Evolutionary conservation across 1,140 invertebrate genomes (phyloP).

Genomic region (Drosophila suzukii): DNA sequence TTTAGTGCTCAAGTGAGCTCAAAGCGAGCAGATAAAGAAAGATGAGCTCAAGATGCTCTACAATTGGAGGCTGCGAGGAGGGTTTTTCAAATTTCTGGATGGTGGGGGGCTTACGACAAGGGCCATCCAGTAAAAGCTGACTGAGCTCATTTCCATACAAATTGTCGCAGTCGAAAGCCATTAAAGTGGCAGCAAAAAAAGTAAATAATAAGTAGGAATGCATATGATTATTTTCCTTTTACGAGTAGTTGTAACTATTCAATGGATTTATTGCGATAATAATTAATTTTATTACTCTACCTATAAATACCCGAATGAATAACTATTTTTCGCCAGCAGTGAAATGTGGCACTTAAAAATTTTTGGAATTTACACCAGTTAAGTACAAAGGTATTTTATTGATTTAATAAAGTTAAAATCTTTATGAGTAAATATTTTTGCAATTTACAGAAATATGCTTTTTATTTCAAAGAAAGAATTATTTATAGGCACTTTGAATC

Average conservation of each 20-base stretch:
- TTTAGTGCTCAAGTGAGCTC: conserved; percentile 79
- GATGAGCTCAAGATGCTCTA: conserved; percentile 45
- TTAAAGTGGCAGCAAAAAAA: conserved; percentile 5
- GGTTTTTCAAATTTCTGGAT: background rate
- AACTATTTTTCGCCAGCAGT: background rate
- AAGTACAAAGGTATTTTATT: background rate
- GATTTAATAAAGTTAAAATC: background rate
- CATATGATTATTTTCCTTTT: conserved; percentile 8
- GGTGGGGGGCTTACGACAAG: background rate
- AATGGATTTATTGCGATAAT: conserved; percentile 1
- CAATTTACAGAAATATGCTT: background rate
- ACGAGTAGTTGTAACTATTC: conserved; percentile 1
- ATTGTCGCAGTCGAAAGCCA: conserved; percentile 13
- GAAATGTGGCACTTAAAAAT: background rate
- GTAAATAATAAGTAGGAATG: background rate
- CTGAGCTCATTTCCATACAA: conserved; percentile 18
- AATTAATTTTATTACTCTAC: conserved; percentile 1
- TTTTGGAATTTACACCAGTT: background rate
- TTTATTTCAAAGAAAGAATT: background rate
- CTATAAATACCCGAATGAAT: background rate
- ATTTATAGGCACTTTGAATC: background rate
- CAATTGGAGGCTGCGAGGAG: background rate
- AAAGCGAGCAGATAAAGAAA: conserved; percentile 57
- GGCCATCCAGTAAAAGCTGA: conserved; percentile 5
- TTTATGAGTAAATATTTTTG: too few species aligned